phyloP scores from a whole-genome alignment of 2,113 vertebrate genomes.

The Centrocercus urophasianus region DNA sequence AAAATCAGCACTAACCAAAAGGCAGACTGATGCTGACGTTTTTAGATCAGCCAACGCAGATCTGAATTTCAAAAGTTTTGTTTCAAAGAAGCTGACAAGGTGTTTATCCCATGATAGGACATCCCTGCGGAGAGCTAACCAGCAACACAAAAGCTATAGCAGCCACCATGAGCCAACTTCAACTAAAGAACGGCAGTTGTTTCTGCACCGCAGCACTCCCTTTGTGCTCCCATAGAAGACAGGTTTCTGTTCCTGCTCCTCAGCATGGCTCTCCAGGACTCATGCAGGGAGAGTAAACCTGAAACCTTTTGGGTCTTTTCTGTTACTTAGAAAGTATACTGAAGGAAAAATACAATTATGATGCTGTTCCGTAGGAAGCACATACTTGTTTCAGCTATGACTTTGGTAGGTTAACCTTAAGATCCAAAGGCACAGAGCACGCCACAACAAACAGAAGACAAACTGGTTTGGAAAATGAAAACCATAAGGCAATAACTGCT shows the following conservation, averaged over 20 bases:
- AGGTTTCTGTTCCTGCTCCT: background rate
- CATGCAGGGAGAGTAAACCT: rapidly evolving
- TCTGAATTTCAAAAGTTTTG: background rate
- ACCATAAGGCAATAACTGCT: background rate
- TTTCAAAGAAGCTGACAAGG: background rate
- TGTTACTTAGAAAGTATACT: background rate
- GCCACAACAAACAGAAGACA: background rate
- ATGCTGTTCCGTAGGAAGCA: background rate
- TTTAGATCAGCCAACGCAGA: background rate
- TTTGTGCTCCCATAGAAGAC: rapidly evolving
- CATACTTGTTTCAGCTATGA: background rate
- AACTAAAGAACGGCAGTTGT: background rate
- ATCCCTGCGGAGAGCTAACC: background rate
- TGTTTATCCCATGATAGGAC: background rate
- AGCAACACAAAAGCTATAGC: background rate
- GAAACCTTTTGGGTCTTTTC: background rate
- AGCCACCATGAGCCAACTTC: background rate
- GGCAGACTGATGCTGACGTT: background rate
- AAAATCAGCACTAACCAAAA: background rate
- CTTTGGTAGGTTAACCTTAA: background rate
- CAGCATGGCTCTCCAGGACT: background rate
- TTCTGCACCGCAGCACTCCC: background rate
- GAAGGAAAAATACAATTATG: background rate
- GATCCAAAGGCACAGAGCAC: background rate
- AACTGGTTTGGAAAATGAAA: background rate